Percentiles rank a stretch among this genome's conserved stretches.
phyloP scores from a whole-genome alignment of 2,888 invertebrate species.

The Monochamus alternatus region DNA sequence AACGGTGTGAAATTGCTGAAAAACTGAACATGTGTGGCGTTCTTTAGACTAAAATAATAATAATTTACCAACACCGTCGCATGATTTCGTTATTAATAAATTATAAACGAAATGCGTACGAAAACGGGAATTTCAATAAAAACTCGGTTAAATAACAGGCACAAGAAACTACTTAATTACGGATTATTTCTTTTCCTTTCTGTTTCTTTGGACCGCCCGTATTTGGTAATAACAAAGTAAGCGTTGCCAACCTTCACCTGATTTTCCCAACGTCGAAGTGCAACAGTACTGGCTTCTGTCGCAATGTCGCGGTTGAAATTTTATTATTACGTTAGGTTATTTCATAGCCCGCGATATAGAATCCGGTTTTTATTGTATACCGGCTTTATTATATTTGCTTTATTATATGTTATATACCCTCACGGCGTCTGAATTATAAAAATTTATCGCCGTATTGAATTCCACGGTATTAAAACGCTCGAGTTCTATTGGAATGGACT shows the following conservation, averaged over 20 bases:
- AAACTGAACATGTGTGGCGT: too few relatives aligned
- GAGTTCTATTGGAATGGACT: neutral
- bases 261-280: slow-evolving; percentile 56
- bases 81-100: neutral
- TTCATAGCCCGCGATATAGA: slow-evolving; percentile 25
- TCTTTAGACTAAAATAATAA: too few relatives aligned
- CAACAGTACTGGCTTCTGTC: slow-evolving; percentile 44
- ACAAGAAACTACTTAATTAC: slow-evolving; percentile 32
- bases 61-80: neutral
- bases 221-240: slow-evolving; percentile 53
- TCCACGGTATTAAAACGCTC: neutral
- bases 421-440: neutral
- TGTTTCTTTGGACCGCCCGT: slow-evolving; percentile 42
- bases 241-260: slow-evolving; percentile 60
- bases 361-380: slow-evolving; percentile 33
- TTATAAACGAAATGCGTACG: neutral
- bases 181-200: slow-evolving; percentile 37
- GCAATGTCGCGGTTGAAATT: slow-evolving; percentile 50
- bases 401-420: slow-evolving; percentile 12
- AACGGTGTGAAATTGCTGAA: too few relatives aligned
- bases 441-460: slow-evolving; percentile 3
- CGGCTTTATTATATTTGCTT: slow-evolving; percentile 24
- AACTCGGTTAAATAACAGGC: slow-evolving; percentile 13
- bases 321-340: slow-evolving; percentile 39
- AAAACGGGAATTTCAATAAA: slow-evolving; percentile 22